A percentile compares a stretch with the other conserved stretches of the same genome.
phyloP scores from a whole-genome alignment of 2,113 vertebrate species.

The Menura novaehollandiae region DNA sequence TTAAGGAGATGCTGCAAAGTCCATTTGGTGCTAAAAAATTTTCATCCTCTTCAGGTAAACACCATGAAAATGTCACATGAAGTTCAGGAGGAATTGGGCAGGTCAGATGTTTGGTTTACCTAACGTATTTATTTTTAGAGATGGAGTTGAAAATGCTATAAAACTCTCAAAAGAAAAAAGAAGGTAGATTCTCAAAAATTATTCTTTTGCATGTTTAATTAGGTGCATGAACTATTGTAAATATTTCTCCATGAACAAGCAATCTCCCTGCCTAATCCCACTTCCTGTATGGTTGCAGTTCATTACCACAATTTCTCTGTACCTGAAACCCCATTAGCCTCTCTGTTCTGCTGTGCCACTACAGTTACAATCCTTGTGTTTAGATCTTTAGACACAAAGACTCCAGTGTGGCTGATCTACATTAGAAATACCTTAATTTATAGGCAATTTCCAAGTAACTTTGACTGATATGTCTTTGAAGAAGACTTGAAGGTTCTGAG shows the following conservation, averaged over 20 bases:
- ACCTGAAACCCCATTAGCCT: neutral
- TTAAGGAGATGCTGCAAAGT: neutral
- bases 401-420: neutral
- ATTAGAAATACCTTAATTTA: neutral
- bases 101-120: neutral
- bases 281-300: neutral
- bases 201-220: neutral
- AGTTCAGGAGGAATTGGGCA: neutral
- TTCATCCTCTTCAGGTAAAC: neutral
- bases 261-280: neutral
- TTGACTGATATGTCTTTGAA: neutral
- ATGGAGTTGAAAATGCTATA: neutral
- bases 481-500: neutral
- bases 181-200: neutral
- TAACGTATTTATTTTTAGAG: neutral
- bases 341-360: neutral
- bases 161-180: neutral
- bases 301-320: neutral
- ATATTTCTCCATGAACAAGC: neutral
- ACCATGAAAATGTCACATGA: neutral
- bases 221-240: neutral
- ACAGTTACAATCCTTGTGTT: neutral
- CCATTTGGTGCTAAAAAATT: neutral
- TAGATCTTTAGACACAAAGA: neutral
- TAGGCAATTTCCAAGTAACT: neutral